Evolutionary conservation across 2,797 vertebrate genomes (phyloP).

Genomic region (Myotis pilosus): DNA sequence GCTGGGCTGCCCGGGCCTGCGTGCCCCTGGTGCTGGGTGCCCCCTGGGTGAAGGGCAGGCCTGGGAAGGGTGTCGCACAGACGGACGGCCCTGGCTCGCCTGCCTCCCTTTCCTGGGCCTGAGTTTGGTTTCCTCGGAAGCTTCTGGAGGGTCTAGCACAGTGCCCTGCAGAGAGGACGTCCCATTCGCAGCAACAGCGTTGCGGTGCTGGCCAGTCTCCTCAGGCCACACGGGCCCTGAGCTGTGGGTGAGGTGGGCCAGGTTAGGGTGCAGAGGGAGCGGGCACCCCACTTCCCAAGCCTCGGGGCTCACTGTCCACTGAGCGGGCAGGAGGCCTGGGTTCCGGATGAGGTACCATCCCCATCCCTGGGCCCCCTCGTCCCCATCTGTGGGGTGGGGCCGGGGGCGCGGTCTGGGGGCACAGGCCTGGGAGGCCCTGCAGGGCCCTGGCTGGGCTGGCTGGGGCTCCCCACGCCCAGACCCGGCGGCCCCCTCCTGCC

Average conservation of each 20-base stretch:
- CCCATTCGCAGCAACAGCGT: no score
- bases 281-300: not conserved
- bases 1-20: not conserved
- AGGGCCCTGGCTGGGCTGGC: not conserved
- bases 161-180: not conserved
- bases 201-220: not conserved
- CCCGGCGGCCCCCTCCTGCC: not conserved
- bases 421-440: not conserved
- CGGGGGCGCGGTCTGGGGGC: not conserved
- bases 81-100: not conserved
- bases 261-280: not conserved
- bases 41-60: not conserved
- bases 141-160: not conserved
- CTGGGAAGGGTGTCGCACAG: not conserved
- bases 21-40: not conserved
- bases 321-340: no score
- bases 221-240: not conserved
- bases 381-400: not conserved
- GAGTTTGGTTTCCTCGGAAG: not conserved
- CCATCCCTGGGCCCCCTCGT: not conserved
- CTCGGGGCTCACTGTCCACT: not conserved
- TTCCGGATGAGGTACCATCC: fast-evolving
- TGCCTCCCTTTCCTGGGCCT: no score
- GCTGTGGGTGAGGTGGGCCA: not conserved
- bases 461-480: no score